Base-by-base conservation (phyloP, 2,888 invertebrate genomes). In the Brassicogethes aeneus region DNA sequence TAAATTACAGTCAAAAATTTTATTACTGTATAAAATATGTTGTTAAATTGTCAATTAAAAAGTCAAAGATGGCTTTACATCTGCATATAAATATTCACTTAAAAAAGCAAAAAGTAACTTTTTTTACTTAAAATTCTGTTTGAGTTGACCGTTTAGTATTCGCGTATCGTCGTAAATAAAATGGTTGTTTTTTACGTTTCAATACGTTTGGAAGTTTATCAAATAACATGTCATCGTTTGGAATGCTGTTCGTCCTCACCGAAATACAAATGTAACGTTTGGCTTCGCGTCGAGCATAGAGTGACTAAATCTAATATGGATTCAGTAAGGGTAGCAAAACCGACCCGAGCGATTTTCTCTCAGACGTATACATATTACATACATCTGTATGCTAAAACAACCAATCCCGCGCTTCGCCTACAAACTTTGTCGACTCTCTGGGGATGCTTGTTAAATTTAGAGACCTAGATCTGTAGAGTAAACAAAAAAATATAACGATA, bases 361-460 rank as follows among this genome's bases (percentile, higher is more conserved):
- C 14, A 32, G 8, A 5, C 23, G 23, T 23, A 32, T 32, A 32
- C 32, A 32, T 32, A 32, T 32, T 60, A 61, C 60, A 61, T 58
- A 58, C 59, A 62, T 62, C 59, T 61, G 59, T 61, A 61, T 61
- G 61, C 60, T 60, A 60, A 62, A 62, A 62, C 62, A 62, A 60
- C 61, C 61, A 60, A 61, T 62, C 58, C 59, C 54, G 52, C 59
- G 59, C 58, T 10, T 23, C 23, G 23, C 5, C 23, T 7, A n/a
- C n/a, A n/a, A n/a, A n/a, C n/a, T 23, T 5, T 23, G 10, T 23
- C 23, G 10, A 10, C 10, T 23, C 23, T 23, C 23, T 23, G 23
- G 23, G 23, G 23, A 10, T 7, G 23, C 23, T 23, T 23, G 23
- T 23, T 23, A 23, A 23, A 23, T 23, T 23, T 23, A 5, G n/a